Base-by-base conservation (phyloP, 2,113 vertebrate species). In the Diglossa brunneiventris region DNA sequence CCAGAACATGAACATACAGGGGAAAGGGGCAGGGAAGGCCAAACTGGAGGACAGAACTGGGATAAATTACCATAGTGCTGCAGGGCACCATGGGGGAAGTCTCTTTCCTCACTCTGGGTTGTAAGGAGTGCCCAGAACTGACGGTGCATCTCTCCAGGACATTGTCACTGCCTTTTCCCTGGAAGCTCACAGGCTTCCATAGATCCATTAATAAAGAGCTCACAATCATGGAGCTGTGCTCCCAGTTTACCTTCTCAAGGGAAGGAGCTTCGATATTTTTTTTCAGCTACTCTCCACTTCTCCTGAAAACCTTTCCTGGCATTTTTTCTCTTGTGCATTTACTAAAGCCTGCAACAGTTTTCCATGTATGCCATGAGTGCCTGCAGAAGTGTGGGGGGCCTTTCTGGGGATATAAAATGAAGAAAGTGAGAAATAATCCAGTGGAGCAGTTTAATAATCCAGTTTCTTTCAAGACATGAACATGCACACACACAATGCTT, bases 191-290 rank as follows among this genome's bases (percentile, higher is more conserved):
- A 33, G 31, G 31, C 12, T 56, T 56, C 19, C 19, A 13, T 20
- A 14, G 8, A 13, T 33, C 19, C 31, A n/a, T 56, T 20, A 50
- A 5, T 44, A 18, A 37, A 41, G n/a, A 11, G 9, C 52, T 56
- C 0, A 0, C 44, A 6, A 4, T 28, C 47, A 12, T 13, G 3
- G 7, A 9, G 28, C 26, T 18, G 21, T 10, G 7, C 23, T 76
- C 49, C 16, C 30, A 11, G 7, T 2, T 49, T 22, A 17, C 47
- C 27, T 81, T 52, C 49, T 35, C 27, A 28, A 47, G 39, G n/a
- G 24, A 67, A 74, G 21, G 30, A 67, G 21, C 47, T 59, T 10
- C 0, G 6, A 24, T 10, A 3, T 11, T 30, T 44, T 72, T 72
- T 78, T 78, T 19, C 30, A 42, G 26, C 28, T 62, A 1, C 15